Evolutionary conservation across 2,113 vertebrate genomes (phyloP).

Genomic region (Malurus elegans): DNA sequence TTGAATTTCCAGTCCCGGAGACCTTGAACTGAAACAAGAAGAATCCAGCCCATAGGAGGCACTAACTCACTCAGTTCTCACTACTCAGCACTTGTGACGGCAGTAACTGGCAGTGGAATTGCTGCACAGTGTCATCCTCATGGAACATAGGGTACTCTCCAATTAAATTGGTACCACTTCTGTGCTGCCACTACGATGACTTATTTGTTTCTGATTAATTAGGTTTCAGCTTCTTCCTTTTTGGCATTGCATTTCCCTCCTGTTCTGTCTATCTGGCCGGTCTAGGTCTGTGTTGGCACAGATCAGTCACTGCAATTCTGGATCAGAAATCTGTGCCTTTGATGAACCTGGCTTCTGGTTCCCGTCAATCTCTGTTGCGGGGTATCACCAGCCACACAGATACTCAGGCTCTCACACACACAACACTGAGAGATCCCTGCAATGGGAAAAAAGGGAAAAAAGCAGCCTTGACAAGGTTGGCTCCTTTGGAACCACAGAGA

Average conservation of each 20-base stretch:
- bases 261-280: slow-evolving; percentile 74
- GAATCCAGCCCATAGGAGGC: slow-evolving; percentile 2
- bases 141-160: slow-evolving; percentile 61
- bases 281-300: slow-evolving; percentile 65
- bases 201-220: slow-evolving; percentile 74
- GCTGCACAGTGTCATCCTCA: slow-evolving; percentile 55
- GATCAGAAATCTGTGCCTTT: slow-evolving; percentile 69
- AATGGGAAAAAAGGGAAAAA: background rate
- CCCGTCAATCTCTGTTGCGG: slow-evolving; percentile 61
- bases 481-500: slow-evolving; percentile 56
- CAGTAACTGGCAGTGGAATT: slow-evolving; percentile 49
- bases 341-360: slow-evolving; percentile 74
- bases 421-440: slow-evolving; percentile 10
- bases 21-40: background rate
- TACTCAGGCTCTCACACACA: background rate
- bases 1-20: background rate
- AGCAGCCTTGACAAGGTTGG: slow-evolving; percentile 52
- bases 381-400: slow-evolving; percentile 31
- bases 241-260: slow-evolving; percentile 72
- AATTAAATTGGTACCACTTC: slow-evolving; percentile 61
- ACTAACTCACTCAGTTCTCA: slow-evolving; percentile 40
- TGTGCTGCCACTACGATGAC: slow-evolving; percentile 58
- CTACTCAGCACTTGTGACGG: slow-evolving; percentile 13
- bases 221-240: slow-evolving; percentile 65
- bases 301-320: slow-evolving; percentile 67